phyloP scores from a whole-genome alignment of 2,888 invertebrate species.

The Machimus rusticus region DNA sequence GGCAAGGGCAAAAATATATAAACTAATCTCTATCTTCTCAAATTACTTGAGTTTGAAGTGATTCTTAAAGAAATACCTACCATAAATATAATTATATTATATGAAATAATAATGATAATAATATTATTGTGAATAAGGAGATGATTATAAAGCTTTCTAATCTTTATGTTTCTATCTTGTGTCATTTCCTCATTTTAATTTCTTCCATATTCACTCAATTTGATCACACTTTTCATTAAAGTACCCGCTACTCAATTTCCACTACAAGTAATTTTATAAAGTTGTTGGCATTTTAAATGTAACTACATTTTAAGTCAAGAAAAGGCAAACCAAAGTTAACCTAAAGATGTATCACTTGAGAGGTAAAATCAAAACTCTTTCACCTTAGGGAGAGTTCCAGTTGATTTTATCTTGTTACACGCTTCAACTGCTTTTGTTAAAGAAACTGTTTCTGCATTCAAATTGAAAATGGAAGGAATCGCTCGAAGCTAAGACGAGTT shows the following conservation, averaged over 20 bases:
- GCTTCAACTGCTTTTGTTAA: background rate
- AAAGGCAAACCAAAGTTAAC: background rate
- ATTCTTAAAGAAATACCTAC: too few relatives aligned
- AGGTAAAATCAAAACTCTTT: background rate
- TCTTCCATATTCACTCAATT: background rate
- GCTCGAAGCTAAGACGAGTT: background rate
- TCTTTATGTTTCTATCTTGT: too few relatives aligned
- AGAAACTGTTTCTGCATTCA: background rate
- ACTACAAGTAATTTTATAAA: background rate
- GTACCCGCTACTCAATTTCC: background rate
- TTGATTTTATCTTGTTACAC: background rate
- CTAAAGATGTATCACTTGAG: background rate
- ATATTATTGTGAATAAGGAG: too few relatives aligned
- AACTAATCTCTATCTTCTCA: too few relatives aligned
- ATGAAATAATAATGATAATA: too few relatives aligned
- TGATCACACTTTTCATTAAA: too few relatives aligned
- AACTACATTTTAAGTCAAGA: background rate
- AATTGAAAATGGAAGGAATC: background rate
- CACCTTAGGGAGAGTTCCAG: background rate
- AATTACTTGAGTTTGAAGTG: too few relatives aligned
- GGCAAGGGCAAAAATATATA: too few relatives aligned
- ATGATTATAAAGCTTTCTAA: too few relatives aligned
- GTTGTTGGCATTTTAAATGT: background rate
- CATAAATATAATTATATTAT: too few relatives aligned
- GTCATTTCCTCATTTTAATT: too few relatives aligned